These are phyloP conservation scores for Merodon equestris DNA, from an alignment of 2,888 invertebrate genomes.

Conservation along the genomic window DNA sequence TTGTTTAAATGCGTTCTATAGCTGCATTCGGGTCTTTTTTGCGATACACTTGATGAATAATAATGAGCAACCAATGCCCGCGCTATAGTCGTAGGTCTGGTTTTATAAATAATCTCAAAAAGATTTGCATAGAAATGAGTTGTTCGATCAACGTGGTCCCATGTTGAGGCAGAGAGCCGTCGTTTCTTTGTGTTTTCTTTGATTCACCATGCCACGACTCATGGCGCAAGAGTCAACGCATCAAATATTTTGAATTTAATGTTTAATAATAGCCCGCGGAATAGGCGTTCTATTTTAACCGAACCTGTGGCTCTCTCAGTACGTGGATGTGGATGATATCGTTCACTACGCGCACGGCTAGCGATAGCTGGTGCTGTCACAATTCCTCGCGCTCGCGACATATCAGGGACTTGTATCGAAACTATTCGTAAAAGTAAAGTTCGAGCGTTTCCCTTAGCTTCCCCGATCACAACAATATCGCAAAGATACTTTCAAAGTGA, in stretches of 20 bases:
- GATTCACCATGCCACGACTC: slow-evolving; percentile 17
- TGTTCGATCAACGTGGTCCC: background rate
- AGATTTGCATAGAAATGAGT: slow-evolving; percentile 18
- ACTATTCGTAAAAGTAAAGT: background rate
- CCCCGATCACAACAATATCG: slow-evolving; percentile 1
- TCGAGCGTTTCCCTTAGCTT: too few relatives aligned
- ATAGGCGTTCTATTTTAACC: slow-evolving; percentile 62
- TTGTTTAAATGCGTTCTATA: slow-evolving; percentile 25
- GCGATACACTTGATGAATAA: too few relatives aligned
- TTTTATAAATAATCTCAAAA: slow-evolving; percentile 41
- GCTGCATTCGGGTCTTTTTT: slow-evolving; percentile 22
- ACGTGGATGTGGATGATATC: slow-evolving; percentile 44
- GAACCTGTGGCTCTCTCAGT: slow-evolving; percentile 41
- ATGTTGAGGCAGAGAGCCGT: background rate
- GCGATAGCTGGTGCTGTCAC: slow-evolving; percentile 13
- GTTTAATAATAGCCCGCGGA: slow-evolving; percentile 58
- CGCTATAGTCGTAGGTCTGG: slow-evolving; percentile 9
- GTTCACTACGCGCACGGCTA: slow-evolving; percentile 17
- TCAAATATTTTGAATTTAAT: slow-evolving; percentile 34
- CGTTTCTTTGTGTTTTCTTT: slow-evolving; percentile 24
- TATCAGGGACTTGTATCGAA: slow-evolving; percentile 21
- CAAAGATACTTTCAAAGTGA: background rate
- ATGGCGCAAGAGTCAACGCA: slow-evolving; percentile 9
- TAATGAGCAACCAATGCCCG: slow-evolving; percentile 35
- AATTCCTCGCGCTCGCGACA: slow-evolving; percentile 15